Evolutionary conservation across 2,888 invertebrate genomes (phyloP), one percentile per base, ranked within the genome.

Genomic region (Cecidostiba fungosa): DNA sequence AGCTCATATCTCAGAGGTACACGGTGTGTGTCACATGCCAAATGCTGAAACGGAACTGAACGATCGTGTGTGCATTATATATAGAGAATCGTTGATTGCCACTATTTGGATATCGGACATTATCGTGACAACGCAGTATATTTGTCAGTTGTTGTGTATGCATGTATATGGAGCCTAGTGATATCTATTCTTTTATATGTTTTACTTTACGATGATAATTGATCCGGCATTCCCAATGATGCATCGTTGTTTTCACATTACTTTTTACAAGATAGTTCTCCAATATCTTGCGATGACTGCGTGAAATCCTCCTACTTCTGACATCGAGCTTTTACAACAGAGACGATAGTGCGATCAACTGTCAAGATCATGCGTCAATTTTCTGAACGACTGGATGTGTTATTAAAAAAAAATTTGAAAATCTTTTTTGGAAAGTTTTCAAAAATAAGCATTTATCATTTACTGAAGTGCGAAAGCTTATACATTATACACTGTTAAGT

Each of bases 161-260:
- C 36, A 36, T 6, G 5, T 36, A 36, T 36, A 36, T 36, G 66
- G 4, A 14, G 14, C 29, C 3, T 29, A 14, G 26, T 10, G 19
- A 0, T 19, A 32, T 29, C 32, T 26, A 1, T 6, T 69, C 29
- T 32, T 29, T 14, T 29, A 66, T 29, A 16, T 16, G 29, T 32
- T 32, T 69, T 29, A 29, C 29, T 32, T 69, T 69, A 39, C 39
- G 39, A 12, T 19, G 69, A 69, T 69, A 69, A 69, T 69, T 29
- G 32, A 12, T 32, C 29, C 32, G 29, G 29, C 32, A 32, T 32
- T 32, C 32, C 6, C 32, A 6, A 16, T 32, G 69, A 69, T 16
- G 16, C 32, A 69, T 69, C 69, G 16, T 26, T 69, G 19, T 69
- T 69, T 69, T 69, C 69, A 32, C 26, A 69, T 69, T 69, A 32